Base-by-base conservation (phyloP, 2,113 vertebrate genomes). In the Aegypius monachus region DNA sequence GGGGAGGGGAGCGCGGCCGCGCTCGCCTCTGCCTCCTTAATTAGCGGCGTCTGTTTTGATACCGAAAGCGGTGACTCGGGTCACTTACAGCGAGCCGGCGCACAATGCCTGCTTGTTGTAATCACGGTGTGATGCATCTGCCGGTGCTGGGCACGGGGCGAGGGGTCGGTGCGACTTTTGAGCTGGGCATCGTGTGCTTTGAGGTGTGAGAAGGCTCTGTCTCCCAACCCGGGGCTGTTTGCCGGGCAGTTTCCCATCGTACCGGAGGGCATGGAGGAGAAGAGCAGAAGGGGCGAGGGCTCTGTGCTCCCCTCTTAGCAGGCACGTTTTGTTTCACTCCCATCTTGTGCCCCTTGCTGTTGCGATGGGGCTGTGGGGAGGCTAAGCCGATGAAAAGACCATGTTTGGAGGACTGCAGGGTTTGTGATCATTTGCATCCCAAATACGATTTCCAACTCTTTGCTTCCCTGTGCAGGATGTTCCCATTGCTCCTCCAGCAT, bases 131-230 rank as follows among this genome's bases (percentile, higher is more conserved):
- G 53, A n/a, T 7, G n/a, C n/a, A 16, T 9, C 71, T 18, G 50
- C 27, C 3, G 1, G 12, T 0, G 53, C n/a, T 4, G 16, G 42
- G 26, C 34, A 3, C 0, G 3, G 63, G 42, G 42, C 10, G 27
- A 38, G 81, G 81, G 55, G 18, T 7, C 15, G 3, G 25, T 12
- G 45, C 3, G 3, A 29, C 9, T 13, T 40, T 25, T 6, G 27
- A 40, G 58, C 26, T 26, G 47, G 27, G 47, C 3, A 0, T 26
- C 2, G 2, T 5, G 21, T 14, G 2, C 34, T 7, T 16, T 0
- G 7, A 14, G 50, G 59, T 6, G 58, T 13, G 32, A 26, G 68
- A 13, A 21, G 68, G 58, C 13, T 38, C 63, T 3, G 10, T 38
- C n/a, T 53, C 42, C 42, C 17, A 2, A 2, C 31, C 59, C 32